Conservation (phyloP, 2,113 vertebrate genomes). For the Nymphicus hollandicus region DNA sequence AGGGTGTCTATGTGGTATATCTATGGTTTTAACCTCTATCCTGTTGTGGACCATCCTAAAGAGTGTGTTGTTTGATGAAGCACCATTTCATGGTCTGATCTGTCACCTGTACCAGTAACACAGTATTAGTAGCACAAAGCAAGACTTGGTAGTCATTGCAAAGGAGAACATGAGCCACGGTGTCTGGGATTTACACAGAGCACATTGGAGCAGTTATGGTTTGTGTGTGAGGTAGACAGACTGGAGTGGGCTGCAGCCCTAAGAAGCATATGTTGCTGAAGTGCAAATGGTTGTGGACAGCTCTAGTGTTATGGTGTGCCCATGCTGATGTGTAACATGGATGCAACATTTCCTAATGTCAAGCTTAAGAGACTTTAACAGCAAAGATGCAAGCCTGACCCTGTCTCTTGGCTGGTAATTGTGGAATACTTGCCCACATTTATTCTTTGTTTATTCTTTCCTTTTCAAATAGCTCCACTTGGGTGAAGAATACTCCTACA, state of each 20-base stretch:
- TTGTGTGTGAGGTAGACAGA: neutral
- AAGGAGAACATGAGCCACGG: neutral
- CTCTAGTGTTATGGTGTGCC: rapidly evolving
- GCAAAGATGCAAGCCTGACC: neutral
- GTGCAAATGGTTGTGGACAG: neutral
- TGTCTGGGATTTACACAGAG: neutral
- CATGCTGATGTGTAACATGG: neutral
- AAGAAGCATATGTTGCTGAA: rapidly evolving
- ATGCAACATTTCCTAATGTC: neutral
- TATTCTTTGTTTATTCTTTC: neutral
- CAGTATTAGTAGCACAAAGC: neutral
- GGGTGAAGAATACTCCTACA: neutral
- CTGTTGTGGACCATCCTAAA: neutral
- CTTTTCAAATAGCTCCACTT: neutral
- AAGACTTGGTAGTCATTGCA: neutral
- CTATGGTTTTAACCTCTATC: neutral
- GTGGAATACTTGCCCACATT: neutral
- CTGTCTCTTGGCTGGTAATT: neutral
- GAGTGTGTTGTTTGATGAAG: neutral
- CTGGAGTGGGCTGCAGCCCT: neutral
- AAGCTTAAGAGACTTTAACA: neutral
- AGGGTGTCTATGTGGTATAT: neutral
- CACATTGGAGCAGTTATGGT: neutral
- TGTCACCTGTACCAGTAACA: rapidly evolving
- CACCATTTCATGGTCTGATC: rapidly evolving